A percentile compares a stretch with the other conserved stretches of the same genome.
Evolutionary conservation across 1,140 invertebrate genomes (phyloP).

Genomic region (Lethrus apterus): DNA sequence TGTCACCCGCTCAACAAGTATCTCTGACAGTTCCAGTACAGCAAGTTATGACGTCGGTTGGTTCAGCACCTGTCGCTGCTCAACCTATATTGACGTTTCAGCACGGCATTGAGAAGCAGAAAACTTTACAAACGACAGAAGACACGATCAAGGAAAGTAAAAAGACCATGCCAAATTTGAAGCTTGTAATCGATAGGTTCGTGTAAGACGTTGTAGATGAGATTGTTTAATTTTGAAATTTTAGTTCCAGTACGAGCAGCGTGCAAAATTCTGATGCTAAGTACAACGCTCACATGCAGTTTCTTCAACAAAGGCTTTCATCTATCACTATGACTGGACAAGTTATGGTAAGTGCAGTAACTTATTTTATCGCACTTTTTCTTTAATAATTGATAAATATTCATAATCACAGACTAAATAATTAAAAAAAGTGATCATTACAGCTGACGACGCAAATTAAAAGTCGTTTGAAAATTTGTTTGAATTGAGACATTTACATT

Average conservation of each 20-base stretch:
- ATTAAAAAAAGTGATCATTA: too few species aligned
- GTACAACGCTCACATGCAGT: conserved; percentile 52
- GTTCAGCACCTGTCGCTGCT: neutral
- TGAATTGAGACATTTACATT: too few species aligned
- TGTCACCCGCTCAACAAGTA: too few species aligned
- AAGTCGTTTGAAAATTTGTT: too few species aligned
- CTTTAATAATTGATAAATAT: too few species aligned
- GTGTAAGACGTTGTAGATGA: neutral
- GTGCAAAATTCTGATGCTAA: conserved; percentile 43
- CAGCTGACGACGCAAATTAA: too few species aligned
- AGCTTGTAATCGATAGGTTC: conserved; percentile 20
- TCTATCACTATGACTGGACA: conserved; percentile 39
- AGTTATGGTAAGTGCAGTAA: conserved; percentile 10
- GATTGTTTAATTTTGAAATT: conserved; percentile 2
- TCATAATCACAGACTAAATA: too few species aligned
- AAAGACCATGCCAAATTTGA: conserved; percentile 22
- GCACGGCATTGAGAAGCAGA: neutral
- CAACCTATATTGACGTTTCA: conserved; percentile 5
- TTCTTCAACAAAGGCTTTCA: conserved; percentile 52
- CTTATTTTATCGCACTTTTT: too few species aligned
- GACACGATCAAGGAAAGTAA: conserved; percentile 11
- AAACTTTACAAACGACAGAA: neutral
- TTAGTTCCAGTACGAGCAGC: neutral
- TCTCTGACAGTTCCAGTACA: neutral
- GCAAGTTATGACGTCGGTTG: neutral